Percentiles rank a stretch among this genome's conserved stretches.
Evolutionary conservation across 2,797 vertebrate species (phyloP).

Genomic region (Esox lucius): DNA sequence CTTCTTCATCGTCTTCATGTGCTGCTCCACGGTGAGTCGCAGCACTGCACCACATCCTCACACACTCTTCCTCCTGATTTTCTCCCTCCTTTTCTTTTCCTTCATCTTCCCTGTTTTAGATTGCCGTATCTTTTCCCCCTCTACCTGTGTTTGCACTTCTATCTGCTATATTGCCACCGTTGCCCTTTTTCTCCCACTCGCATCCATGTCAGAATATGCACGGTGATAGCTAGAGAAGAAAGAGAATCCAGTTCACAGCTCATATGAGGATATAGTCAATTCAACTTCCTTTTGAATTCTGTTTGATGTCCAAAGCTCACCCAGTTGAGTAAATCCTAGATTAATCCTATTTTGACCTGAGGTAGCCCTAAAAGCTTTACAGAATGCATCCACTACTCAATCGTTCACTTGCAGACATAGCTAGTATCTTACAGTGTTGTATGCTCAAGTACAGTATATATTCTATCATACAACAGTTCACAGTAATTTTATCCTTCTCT

Average conservation of each 20-base stretch:
- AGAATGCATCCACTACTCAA: slow-evolving; percentile 12
- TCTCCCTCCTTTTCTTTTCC: neutral
- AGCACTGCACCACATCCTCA: neutral
- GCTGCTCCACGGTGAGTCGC: slow-evolving; percentile 93
- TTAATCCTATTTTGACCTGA: slow-evolving; percentile 26
- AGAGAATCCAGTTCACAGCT: slow-evolving; percentile 7
- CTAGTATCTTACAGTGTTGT: neutral
- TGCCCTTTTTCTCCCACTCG: neutral
- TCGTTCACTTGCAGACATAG: slow-evolving; percentile 15
- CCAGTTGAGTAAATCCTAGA: slow-evolving; percentile 21
- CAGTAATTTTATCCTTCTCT: neutral
- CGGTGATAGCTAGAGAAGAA: neutral
- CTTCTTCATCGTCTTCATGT: slow-evolving; percentile 96
- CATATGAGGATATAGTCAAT: slow-evolving; percentile 14
- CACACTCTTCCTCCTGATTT: neutral
- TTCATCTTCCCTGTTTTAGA: neutral
- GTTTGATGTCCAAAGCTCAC: slow-evolving; percentile 39
- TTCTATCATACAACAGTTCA: neutral
- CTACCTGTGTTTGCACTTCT: neutral
- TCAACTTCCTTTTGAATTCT: slow-evolving; percentile 31
- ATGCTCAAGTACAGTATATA: neutral
- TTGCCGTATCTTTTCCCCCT: slow-evolving; percentile 4
- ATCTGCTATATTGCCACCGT: slow-evolving; percentile 11
- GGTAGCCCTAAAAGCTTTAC: slow-evolving; percentile 9
- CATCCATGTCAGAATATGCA: slow-evolving; percentile 2